phyloP scores from a whole-genome alignment of 2,113 vertebrate genomes.

The Pelobates fuscus region DNA sequence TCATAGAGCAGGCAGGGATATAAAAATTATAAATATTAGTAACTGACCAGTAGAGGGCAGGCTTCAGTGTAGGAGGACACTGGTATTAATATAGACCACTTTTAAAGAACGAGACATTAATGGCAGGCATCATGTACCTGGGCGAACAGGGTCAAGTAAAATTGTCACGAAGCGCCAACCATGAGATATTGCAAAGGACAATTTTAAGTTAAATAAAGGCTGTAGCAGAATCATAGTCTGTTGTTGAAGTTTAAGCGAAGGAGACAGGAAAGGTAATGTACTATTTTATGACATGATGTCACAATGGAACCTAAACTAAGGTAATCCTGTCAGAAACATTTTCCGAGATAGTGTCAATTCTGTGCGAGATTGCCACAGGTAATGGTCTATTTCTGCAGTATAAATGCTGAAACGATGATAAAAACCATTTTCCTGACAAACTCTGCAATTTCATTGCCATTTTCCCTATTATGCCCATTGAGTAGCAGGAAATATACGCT shows the following conservation, averaged over 20 bases:
- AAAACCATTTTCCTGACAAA: conserved; percentile 31
- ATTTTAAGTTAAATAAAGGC: conserved; percentile 3
- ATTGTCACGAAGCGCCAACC: too few relatives aligned
- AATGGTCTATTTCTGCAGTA: conserved; percentile 8
- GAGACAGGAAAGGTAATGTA: conserved; percentile 24
- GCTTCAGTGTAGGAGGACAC: too few relatives aligned
- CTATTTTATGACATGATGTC: conserved; percentile 6
- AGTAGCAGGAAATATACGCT: conserved; percentile 14
- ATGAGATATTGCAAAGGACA: not conserved
- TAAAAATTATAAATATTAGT: too few relatives aligned
- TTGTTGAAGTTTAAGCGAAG: conserved; percentile 5
- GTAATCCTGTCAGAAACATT: conserved; percentile 29
- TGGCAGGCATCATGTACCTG: too few relatives aligned
- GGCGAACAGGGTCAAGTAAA: too few relatives aligned
- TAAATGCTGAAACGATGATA: conserved; percentile 9
- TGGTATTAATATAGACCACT: too few relatives aligned
- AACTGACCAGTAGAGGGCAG: too few relatives aligned
- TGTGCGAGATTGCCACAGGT: not conserved
- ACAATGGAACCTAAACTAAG: conserved; percentile 2
- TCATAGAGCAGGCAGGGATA: too few relatives aligned
- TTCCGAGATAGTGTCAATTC: conserved; percentile 9
- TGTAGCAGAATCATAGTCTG: not conserved
- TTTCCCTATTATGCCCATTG: conserved; percentile 28
- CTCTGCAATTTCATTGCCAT: conserved; percentile 38
- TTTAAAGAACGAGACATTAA: not conserved